A percentile compares a stretch with the other conserved stretches of the same genome.
Evolutionary conservation across 2,113 vertebrate genomes (phyloP).

Genomic region (Nycticebus coucang): DNA sequence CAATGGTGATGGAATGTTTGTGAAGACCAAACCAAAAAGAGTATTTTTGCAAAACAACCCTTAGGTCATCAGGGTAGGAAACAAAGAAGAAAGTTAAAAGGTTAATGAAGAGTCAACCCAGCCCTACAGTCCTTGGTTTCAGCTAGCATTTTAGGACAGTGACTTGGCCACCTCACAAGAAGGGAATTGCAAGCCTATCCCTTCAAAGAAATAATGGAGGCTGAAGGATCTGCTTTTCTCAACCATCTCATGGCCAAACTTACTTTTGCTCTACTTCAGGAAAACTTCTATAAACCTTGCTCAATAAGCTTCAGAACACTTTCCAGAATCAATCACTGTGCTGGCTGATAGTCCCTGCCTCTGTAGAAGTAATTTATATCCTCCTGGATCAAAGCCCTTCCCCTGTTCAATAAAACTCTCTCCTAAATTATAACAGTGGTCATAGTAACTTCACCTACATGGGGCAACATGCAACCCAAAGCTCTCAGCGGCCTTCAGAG

Average conservation of each 20-base stretch:
- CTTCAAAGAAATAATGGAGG: neutral
- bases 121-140: neutral
- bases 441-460: constrained; percentile 27
- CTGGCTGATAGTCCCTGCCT: neutral
- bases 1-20: neutral
- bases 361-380: neutral
- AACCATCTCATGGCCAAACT: neutral
- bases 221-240: neutral
- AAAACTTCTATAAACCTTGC: neutral
- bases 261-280: neutral
- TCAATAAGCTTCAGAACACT: constrained; percentile 33
- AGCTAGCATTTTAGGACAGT: neutral
- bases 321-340: neutral
- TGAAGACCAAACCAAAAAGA: neutral
- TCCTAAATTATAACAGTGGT: constrained; percentile 43
- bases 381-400: constrained; percentile 1
- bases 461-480: neutral
- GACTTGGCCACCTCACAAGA: neutral
- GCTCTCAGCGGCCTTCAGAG: neutral
- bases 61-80: neutral
- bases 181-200: neutral
- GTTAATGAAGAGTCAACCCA: neutral
- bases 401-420: constrained; percentile 21
- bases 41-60: neutral
- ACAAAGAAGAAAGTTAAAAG: constrained; percentile 42